These are phyloP conservation scores for Cataglyphis livida DNA, from an alignment of 2,888 invertebrate genomes.

Conservation along the genomic window DNA sequence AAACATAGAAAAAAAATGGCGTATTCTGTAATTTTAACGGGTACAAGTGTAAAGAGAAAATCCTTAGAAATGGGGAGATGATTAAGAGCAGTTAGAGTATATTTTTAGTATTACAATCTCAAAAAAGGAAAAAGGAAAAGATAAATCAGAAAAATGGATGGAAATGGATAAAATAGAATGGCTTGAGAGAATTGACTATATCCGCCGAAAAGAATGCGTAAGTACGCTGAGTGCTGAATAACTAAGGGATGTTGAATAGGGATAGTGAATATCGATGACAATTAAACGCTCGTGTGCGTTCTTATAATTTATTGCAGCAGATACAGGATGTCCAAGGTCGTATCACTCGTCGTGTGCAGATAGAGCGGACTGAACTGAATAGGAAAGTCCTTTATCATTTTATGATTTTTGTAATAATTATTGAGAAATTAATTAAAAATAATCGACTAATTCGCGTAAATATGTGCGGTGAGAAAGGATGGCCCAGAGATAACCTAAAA, in stretches of 20 bases:
- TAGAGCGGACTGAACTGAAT: too few species aligned
- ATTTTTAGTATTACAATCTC: too few species aligned
- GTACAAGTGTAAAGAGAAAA: constrained; percentile 25
- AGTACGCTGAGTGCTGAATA: background rate
- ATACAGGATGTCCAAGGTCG: too few species aligned
- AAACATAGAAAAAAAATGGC: constrained; percentile 41
- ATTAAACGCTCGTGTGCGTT: background rate
- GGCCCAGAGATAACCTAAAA: too few species aligned
- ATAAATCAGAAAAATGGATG: constrained; percentile 29
- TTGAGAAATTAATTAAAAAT: too few species aligned
- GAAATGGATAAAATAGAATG: constrained; percentile 39
- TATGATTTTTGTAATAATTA: too few species aligned
- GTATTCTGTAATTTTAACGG: constrained; percentile 22
- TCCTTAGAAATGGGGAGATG: constrained; percentile 18
- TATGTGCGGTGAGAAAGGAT: too few species aligned
- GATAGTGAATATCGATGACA: background rate
- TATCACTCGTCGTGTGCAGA: too few species aligned
- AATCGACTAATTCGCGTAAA: too few species aligned
- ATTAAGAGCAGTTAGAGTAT: background rate
- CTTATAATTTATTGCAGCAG: background rate
- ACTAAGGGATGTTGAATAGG: background rate
- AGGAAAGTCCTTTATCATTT: too few species aligned
- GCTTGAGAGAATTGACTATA: constrained; percentile 39
- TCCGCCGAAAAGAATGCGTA: constrained; percentile 20
- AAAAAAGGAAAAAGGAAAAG: background rate